Conservation (phyloP, 2,113 vertebrate genomes). For the Myotis lucifugus region DNA sequence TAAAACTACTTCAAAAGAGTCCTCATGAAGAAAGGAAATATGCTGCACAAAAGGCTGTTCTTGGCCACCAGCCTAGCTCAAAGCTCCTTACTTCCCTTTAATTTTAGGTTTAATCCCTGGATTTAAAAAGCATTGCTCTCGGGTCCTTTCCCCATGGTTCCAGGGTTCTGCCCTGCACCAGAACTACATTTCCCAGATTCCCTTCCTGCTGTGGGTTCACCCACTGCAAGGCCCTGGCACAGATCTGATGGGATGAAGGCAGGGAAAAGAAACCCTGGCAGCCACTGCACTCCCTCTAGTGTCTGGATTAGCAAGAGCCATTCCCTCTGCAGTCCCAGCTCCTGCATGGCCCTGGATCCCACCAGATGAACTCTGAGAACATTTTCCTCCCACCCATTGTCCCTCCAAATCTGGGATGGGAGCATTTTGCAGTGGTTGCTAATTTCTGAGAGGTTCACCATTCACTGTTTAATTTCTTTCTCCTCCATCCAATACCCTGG, state of each 20-base stretch:
- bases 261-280: neutral
- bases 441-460: neutral
- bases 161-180: neutral
- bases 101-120: neutral
- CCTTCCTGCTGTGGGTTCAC: neutral
- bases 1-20: neutral
- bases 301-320: neutral
- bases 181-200: neutral
- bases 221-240: neutral
- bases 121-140: neutral
- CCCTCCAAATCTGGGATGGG: neutral
- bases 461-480: neutral
- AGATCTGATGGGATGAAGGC: neutral
- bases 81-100: neutral
- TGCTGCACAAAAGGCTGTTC: neutral
- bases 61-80: neutral
- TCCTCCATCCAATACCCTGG: neutral
- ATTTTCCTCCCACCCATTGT: neutral
- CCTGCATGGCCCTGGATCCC: neutral
- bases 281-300: neutral
- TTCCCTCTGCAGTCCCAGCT: neutral
- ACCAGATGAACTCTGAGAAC: neutral
- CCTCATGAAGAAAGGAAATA: neutral
- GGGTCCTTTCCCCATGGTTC: neutral
- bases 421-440: neutral